phyloP scores from a whole-genome alignment of 2,113 vertebrate species.

The Lepisosteus oculatus region DNA sequence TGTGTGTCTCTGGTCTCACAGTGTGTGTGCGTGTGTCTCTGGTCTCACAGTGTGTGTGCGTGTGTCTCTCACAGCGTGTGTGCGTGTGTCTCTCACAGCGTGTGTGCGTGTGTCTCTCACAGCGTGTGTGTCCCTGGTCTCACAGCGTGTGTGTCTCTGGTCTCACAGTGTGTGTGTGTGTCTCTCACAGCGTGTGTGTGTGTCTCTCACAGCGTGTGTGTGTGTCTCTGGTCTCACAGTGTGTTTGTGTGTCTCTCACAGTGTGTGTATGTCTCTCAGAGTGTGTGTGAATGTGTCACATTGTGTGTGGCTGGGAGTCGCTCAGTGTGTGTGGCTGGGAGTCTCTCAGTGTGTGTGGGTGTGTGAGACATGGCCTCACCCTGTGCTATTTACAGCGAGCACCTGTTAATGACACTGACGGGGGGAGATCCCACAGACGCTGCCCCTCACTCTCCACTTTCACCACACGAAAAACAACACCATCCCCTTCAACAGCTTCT shows the following conservation, averaged over 20 bases:
- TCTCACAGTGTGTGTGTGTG: constrained; percentile 21
- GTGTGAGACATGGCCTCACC: constrained; percentile 14
- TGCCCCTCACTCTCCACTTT: background rate
- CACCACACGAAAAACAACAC: background rate
- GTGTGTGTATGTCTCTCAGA: background rate
- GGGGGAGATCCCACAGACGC: constrained; percentile 7
- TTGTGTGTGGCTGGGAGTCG: background rate
- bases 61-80: no score
- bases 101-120: constrained; percentile 18
- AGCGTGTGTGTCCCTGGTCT: constrained; percentile 15
- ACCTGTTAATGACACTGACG: constrained; percentile 77
- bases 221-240: constrained; percentile 20
- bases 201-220: background rate
- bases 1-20: constrained; percentile 12
- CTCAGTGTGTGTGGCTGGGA: constrained; percentile 1
- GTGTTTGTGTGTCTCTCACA: constrained; percentile 11
- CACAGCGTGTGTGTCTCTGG: constrained; percentile 32
- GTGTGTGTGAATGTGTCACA: constrained; percentile 8
- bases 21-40: background rate
- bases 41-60: background rate
- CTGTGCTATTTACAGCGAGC: constrained; percentile 66
- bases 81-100: no score
- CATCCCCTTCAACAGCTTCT: constrained; percentile 35
- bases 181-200: background rate
- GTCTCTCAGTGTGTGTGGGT: constrained; percentile 4